Evolutionary conservation across 2,113 vertebrate species (phyloP).

Genomic region (Ptychochromis oligacanthus): DNA sequence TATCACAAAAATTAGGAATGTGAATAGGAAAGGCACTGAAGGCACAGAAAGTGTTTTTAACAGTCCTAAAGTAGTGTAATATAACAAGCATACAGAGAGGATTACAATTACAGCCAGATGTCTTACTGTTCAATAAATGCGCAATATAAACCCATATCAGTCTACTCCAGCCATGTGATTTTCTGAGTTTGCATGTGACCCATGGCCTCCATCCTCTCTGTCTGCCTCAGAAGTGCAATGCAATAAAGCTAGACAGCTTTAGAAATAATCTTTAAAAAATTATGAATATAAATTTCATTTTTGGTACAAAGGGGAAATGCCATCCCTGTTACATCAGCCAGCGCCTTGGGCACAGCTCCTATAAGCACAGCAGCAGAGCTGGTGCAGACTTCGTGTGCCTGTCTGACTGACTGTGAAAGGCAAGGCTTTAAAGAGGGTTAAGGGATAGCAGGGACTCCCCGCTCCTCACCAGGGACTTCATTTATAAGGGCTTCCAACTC

Average conservation of each 20-base stretch:
- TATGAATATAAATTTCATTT: conserved; percentile 25
- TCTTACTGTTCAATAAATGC: background rate
- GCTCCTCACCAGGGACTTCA: conserved; percentile 69
- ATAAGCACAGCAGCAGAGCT: conserved; percentile 28
- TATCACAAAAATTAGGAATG: background rate
- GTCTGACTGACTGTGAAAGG: conserved; percentile 62
- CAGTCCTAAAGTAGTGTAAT: background rate
- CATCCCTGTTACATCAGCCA: conserved; percentile 32
- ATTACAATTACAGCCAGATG: background rate
- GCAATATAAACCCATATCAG: background rate
- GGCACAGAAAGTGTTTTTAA: background rate
- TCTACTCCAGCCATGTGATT: background rate
- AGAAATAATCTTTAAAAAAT: conserved; percentile 26
- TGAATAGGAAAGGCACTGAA: background rate
- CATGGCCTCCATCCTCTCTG: background rate
- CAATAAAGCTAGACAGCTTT: conserved; percentile 26
- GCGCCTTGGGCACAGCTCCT: conserved; percentile 12
- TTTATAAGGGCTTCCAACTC: conserved; percentile 70
- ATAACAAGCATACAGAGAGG: background rate
- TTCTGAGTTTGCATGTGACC: conserved; percentile 10
- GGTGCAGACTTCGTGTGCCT: conserved; percentile 45
- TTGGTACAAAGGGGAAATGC: conserved; percentile 30
- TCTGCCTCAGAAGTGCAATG: conserved; percentile 4
- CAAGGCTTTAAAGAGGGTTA: conserved; percentile 70
- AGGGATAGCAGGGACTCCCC: conserved; percentile 56